Evolutionary conservation across 2,888 invertebrate species (phyloP).

Genomic region (Leucophenga montana): DNA sequence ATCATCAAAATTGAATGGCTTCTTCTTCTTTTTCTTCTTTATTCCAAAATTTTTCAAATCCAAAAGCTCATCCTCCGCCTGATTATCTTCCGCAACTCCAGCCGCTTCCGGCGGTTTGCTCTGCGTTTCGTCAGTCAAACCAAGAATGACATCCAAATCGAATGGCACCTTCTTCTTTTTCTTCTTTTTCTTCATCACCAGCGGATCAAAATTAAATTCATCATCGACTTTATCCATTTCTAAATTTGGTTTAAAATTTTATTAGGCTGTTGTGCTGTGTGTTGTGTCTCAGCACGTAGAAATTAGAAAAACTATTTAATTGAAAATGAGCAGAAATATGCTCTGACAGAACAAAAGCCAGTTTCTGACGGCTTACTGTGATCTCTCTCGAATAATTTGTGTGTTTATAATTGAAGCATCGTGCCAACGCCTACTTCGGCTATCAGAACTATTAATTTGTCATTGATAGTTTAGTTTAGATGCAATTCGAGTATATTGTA

Average conservation of each 20-base stretch:
- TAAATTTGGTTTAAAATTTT: slow-evolving; percentile 45
- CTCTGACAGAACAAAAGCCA: too few relatives aligned
- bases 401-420: too few relatives aligned
- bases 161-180: slow-evolving; percentile 95
- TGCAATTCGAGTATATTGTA: too few relatives aligned
- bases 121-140: slow-evolving; percentile 75
- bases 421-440: too few relatives aligned
- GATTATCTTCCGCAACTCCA: slow-evolving; percentile 73
- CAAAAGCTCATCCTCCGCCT: slow-evolving; percentile 80
- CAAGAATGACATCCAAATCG: slow-evolving; percentile 86
- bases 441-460: too few relatives aligned
- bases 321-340: too few relatives aligned
- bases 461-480: too few relatives aligned
- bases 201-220: not conserved
- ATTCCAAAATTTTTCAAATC: slow-evolving; percentile 89
- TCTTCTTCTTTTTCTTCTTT: slow-evolving; percentile 95
- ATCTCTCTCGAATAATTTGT: too few relatives aligned
- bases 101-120: slow-evolving; percentile 73
- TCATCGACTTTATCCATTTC: not conserved
- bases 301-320: slow-evolving; percentile 45
- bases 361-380: too few relatives aligned
- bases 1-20: slow-evolving; percentile 91
- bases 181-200: slow-evolving; percentile 83
- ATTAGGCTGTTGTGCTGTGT: too few relatives aligned
- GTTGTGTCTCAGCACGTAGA: slow-evolving; percentile 58